phyloP scores from a whole-genome alignment of 1,140 invertebrate species.

The Mesaphorura yosii region DNA sequence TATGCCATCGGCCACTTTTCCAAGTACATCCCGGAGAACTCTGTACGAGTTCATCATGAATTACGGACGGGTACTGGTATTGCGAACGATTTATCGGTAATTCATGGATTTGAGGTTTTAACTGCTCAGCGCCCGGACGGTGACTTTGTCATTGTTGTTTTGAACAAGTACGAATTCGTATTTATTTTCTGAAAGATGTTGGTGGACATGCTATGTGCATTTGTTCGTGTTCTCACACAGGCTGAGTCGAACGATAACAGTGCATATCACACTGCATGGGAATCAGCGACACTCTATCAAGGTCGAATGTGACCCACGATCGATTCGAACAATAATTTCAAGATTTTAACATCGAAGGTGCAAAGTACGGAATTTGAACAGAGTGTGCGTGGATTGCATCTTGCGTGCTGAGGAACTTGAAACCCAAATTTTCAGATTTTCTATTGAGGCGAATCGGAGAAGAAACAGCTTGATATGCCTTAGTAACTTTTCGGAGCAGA shows the following conservation, averaged over 20 bases:
- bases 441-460: too few relatives aligned
- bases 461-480: too few relatives aligned
- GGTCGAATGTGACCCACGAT: not conserved
- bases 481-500: too few relatives aligned
- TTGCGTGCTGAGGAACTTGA: too few relatives aligned
- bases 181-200: not conserved
- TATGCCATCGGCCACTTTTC: constrained; percentile 78
- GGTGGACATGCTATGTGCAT: not conserved
- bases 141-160: constrained; percentile 44
- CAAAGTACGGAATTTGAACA: too few relatives aligned
- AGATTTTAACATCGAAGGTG: too few relatives aligned
- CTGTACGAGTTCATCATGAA: constrained; percentile 38
- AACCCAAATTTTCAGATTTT: too few relatives aligned
- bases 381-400: too few relatives aligned
- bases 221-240: not conserved
- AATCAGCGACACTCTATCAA: not conserved
- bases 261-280: not conserved
- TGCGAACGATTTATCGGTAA: not conserved
- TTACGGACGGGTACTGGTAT: not conserved
- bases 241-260: not conserved
- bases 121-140: constrained; percentile 48
- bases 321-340: not conserved
- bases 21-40: constrained; percentile 57
- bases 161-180: constrained; percentile 46
- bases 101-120: constrained; percentile 33